Evolutionary conservation across 2,797 vertebrate genomes (phyloP).

Genomic region (Karalla daura): DNA sequence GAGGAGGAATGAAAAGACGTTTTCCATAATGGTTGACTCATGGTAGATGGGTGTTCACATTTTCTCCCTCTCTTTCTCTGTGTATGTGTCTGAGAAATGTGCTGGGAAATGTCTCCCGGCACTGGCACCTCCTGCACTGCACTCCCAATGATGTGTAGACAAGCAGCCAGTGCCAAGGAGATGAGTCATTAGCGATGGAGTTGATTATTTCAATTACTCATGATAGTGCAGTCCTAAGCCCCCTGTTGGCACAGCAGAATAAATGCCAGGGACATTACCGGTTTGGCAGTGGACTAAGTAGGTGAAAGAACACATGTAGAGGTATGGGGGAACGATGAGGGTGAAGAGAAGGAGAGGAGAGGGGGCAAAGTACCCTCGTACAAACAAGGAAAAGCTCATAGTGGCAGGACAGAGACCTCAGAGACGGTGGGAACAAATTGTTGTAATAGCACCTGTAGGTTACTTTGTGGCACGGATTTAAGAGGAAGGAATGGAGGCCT

Average conservation of each 20-base stretch:
- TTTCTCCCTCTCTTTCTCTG: slow-evolving; percentile 26
- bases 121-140: slow-evolving; percentile 50
- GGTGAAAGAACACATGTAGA: slow-evolving; percentile 27
- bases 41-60: slow-evolving; percentile 36
- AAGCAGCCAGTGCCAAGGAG: slow-evolving; percentile 51
- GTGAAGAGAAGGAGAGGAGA: neutral
- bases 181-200: slow-evolving; percentile 69
- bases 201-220: slow-evolving; percentile 72
- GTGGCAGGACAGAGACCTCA: slow-evolving; percentile 8
- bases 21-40: slow-evolving; percentile 71
- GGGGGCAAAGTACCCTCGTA: neutral
- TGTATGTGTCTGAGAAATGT: slow-evolving; percentile 42
- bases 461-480: slow-evolving; percentile 47
- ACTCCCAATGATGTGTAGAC: slow-evolving; percentile 46
- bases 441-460: slow-evolving; percentile 38
- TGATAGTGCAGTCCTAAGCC: slow-evolving; percentile 39
- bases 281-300: slow-evolving; percentile 34
- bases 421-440: slow-evolving; percentile 33
- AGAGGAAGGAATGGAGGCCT: slow-evolving; percentile 40
- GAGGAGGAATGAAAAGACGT: slow-evolving; percentile 37
- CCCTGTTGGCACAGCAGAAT: slow-evolving; percentile 20
- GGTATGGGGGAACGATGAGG: slow-evolving; percentile 1
- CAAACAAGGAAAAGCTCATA: slow-evolving; percentile 9
- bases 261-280: slow-evolving; percentile 48
- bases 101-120: slow-evolving; percentile 70